These are phyloP conservation scores for Muscicapa striata DNA, from an alignment of 2,797 vertebrate genomes.

Conservation along the genomic window DNA sequence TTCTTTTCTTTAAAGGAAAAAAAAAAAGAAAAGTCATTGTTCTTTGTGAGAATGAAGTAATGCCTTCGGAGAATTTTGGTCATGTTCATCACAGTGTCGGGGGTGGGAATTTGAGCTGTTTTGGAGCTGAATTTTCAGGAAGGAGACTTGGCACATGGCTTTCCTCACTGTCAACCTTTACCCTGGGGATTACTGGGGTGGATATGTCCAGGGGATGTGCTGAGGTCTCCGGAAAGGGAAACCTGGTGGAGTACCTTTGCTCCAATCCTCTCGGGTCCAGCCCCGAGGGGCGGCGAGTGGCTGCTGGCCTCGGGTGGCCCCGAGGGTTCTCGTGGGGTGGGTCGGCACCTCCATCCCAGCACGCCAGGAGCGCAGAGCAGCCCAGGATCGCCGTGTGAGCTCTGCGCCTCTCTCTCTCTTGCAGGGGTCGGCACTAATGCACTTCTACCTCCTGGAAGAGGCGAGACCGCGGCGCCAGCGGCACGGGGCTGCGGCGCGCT, in stretches of 20 bases:
- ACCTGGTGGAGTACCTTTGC: fast-evolving
- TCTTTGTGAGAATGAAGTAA: conserved; percentile 16
- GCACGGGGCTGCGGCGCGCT: neutral
- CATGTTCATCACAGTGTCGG: neutral
- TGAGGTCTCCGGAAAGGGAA: neutral
- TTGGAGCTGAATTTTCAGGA: neutral
- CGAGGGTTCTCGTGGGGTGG: fast-evolving
- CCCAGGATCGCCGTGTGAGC: neutral
- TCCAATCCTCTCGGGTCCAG: fast-evolving
- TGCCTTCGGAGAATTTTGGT: neutral
- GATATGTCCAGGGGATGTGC: fast-evolving
- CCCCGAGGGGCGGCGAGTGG: fast-evolving
- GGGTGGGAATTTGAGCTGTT: neutral
- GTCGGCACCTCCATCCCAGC: fast-evolving
- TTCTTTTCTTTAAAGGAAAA: neutral
- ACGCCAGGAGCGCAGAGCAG: neutral
- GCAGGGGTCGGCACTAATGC: conserved; percentile 58
- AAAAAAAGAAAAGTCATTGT: neutral
- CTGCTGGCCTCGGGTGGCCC: neutral
- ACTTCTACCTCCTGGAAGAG: conserved; percentile 70
- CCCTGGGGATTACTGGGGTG: neutral
- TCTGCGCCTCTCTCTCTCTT: neutral
- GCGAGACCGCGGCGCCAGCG: neutral
- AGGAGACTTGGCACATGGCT: neutral
- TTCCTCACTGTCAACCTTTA: neutral